These are phyloP conservation scores for Stichodactyla helianthus DNA, from an alignment of 64 coral and sea anemone species.

Conservation along the genomic window DNA sequence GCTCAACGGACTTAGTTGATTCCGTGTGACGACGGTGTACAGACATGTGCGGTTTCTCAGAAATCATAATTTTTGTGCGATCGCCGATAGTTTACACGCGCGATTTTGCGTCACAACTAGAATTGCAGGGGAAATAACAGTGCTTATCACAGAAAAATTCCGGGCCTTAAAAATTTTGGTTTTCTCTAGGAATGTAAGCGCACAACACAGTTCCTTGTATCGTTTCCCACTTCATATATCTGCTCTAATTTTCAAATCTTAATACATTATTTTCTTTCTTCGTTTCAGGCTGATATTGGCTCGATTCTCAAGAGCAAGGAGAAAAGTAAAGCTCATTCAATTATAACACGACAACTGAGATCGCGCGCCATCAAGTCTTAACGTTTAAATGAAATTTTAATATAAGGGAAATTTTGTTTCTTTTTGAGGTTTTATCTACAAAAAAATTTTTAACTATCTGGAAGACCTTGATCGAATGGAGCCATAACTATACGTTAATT, in stretches of 20 bases:
- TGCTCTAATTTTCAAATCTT: not conserved
- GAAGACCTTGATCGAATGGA: not conserved
- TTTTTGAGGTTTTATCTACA: not conserved
- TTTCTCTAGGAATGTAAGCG: too few species aligned
- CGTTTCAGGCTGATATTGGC: not conserved
- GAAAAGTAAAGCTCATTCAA: conserved; percentile 16
- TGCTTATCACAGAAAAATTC: too few species aligned
- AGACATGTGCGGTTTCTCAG: too few species aligned
- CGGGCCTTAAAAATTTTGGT: too few species aligned
- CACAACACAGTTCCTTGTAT: too few species aligned
- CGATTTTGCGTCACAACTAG: too few species aligned
- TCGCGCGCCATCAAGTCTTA: conserved; percentile 33
- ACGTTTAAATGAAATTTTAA: not conserved
- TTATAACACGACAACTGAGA: conserved; percentile 33
- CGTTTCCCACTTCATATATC: not conserved
- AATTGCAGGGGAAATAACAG: too few species aligned
- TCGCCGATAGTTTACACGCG: too few species aligned
- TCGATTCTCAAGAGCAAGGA: conserved; percentile 1
- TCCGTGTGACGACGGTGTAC: not conserved
- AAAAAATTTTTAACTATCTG: not conserved
- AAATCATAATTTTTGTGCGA: too few species aligned
- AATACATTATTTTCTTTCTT: not conserved
- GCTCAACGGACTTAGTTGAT: not conserved
- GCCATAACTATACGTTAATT: too few species aligned
- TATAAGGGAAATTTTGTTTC: not conserved